Base-by-base conservation (phyloP, 1,140 invertebrate genomes). In the Drosophila insularis region DNA sequence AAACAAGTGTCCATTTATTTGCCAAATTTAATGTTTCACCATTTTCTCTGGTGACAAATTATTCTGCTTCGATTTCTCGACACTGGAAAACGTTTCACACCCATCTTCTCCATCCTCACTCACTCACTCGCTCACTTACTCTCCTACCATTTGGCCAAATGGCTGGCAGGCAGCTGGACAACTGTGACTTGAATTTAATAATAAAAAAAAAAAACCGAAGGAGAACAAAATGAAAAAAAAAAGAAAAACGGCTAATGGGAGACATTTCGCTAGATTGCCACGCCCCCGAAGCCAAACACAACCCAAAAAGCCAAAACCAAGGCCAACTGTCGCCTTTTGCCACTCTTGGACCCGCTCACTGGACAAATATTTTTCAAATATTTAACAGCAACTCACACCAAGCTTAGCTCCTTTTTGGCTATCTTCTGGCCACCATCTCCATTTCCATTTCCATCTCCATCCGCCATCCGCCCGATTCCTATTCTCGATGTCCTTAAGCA, bases 1-100 rank as follows among this genome's bases (percentile, higher is more conserved):
- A 89, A 89, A 89, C 84, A 89, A 89, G 84, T 89, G 84, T 89
- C 84, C 84, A 89, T 89, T 89, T 89, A 89, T 89, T 89, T 89
- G 84, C 76, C 76, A 89, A 89, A 89, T 89, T 89, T 89, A 89
- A 89, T 89, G 84, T 89, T 89, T 84, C 77, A 89, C 84, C 84
- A 87, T 89, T 84, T 80, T 70, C 71, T 74, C 68, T 74, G 67
- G 77, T 89, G 84, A 89, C 84, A 89, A 89, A 89, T 89, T 89
- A 89, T 89, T 58, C 73, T 81, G 84, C 84, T 89, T 89, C 84
- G 84, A 89, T 89, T 89, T 89, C 84, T 78, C 75, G 61, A 76
- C 59, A 68, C 76, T 69, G 58, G 13, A 65, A 75, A 63, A 58
- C 58, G 75, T 76, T 55, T 14, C 73, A 59, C 32, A 35, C 32